Percentiles rank a stretch among this genome's conserved stretches.
phyloP scores from a whole-genome alignment of 2,113 vertebrate species.

The Nerophis ophidion region DNA sequence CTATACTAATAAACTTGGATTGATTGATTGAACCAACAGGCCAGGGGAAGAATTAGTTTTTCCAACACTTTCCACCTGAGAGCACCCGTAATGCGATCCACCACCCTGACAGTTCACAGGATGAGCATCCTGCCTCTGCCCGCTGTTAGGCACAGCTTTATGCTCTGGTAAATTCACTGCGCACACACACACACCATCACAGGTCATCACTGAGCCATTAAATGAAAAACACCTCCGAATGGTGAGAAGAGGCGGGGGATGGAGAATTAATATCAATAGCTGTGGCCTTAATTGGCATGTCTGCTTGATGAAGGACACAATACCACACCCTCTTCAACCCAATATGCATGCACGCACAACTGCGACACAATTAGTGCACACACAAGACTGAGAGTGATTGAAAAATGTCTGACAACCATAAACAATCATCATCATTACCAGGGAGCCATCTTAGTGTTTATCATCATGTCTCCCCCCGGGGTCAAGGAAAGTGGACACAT shows the following conservation, averaged over 20 bases:
- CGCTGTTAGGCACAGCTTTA: conserved; percentile 21
- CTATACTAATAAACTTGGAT: too few relatives aligned
- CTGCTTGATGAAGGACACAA: conserved; percentile 59
- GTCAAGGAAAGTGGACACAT: conserved; percentile 58
- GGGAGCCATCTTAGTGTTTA: conserved; percentile 48
- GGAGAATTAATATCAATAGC: conserved; percentile 60
- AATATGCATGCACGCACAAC: conserved; percentile 8
- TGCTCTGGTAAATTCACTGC: conserved; percentile 48
- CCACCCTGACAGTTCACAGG: conserved; percentile 38
- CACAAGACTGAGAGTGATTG: conserved; percentile 35
- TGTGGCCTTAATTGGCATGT: conserved; percentile 60
- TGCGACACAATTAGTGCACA: neutral
- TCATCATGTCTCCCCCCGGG: conserved; percentile 30
- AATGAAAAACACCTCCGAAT: conserved; percentile 51
- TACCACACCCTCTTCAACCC: conserved; percentile 12
- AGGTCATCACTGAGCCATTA: conserved; percentile 56
- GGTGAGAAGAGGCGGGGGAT: conserved; percentile 15
- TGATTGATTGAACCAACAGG: neutral
- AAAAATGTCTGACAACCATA: conserved; percentile 48
- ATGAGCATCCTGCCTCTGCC: conserved; percentile 15
- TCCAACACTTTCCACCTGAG: conserved; percentile 51
- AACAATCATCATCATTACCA: conserved; percentile 58
- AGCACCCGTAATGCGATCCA: conserved; percentile 36
- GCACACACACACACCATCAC: conserved; percentile 34
- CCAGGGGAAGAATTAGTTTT: conserved; percentile 42